Evolutionary conservation across 2,888 invertebrate genomes (phyloP).

Genomic region (Lasioglossum lativentre): DNA sequence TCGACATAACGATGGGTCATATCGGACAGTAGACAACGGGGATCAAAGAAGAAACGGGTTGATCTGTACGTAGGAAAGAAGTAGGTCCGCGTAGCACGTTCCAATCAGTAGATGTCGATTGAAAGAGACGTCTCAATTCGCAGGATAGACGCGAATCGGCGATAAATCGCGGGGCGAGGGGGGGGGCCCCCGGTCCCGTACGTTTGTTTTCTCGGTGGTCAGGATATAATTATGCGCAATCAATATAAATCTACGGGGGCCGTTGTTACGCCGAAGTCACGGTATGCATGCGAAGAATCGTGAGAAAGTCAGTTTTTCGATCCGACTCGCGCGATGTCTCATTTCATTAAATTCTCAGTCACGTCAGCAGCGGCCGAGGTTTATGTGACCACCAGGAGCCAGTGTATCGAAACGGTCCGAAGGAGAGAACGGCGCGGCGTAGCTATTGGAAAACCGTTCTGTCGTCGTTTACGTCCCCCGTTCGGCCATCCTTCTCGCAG

Average conservation of each 20-base stretch:
- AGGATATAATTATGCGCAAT: conserved; percentile 69
- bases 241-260: conserved; percentile 66
- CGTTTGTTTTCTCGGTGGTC: conserved; percentile 54
- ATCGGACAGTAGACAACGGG: background rate
- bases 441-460: conserved; percentile 57
- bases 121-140: background rate
- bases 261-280: conserved; percentile 62
- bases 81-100: background rate
- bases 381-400: conserved; percentile 70
- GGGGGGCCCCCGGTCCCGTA: background rate
- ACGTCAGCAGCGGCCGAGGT: conserved; percentile 74
- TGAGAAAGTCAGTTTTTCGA: conserved; percentile 81
- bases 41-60: background rate
- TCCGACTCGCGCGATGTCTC: conserved; percentile 71
- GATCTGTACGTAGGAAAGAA: background rate
- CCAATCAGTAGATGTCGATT: conserved; percentile 6
- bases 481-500: background rate
- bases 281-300: conserved; percentile 77
- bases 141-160: background rate
- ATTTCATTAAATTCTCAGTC: conserved; percentile 80
- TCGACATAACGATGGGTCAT: background rate
- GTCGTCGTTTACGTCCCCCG: background rate
- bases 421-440: conserved; percentile 12
- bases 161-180: conserved; percentile 1
- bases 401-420: conserved; percentile 59